A percentile compares a stretch with the other conserved stretches of the same genome.
These are phyloP conservation scores for Chrysochloris asiatica DNA, from an alignment of 2,113 vertebrate species.

Conservation along the genomic window DNA sequence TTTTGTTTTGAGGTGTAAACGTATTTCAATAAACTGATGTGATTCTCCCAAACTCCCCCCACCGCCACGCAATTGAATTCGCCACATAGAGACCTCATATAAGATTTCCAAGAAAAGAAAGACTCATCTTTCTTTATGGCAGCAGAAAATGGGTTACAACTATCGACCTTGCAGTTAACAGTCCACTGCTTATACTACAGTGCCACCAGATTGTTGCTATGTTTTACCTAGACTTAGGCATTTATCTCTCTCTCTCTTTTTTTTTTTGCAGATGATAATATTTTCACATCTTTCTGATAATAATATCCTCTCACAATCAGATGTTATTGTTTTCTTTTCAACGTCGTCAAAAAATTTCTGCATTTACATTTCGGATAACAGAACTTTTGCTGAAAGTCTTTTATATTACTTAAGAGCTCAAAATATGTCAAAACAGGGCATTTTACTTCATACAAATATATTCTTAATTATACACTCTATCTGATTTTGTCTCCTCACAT, in stretches of 20 bases:
- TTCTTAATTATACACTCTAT: background rate
- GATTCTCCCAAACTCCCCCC: background rate
- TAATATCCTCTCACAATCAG: background rate
- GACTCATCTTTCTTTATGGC: too few species aligned
- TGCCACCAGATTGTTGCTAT: background rate
- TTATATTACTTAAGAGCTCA: background rate
- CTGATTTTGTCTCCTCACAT: background rate
- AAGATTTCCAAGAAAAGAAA: too few species aligned
- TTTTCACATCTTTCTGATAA: background rate
- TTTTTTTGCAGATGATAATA: background rate
- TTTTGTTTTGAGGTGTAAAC: background rate
- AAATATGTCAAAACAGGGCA: background rate
- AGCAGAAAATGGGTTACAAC: too few species aligned
- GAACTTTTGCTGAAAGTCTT: background rate
- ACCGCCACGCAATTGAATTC: too few species aligned
- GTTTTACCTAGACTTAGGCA: background rate
- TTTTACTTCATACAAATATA: too few species aligned
- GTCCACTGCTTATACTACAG: too few species aligned
- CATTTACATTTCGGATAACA: conserved; percentile 14
- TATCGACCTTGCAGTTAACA: too few species aligned
- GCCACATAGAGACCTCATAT: too few species aligned
- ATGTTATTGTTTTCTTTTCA: background rate
- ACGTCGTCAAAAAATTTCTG: background rate
- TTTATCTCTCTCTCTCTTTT: background rate
- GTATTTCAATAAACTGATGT: background rate